phyloP scores from a whole-genome alignment of 2,797 vertebrate species.

The Catostomus latipinnis region DNA sequence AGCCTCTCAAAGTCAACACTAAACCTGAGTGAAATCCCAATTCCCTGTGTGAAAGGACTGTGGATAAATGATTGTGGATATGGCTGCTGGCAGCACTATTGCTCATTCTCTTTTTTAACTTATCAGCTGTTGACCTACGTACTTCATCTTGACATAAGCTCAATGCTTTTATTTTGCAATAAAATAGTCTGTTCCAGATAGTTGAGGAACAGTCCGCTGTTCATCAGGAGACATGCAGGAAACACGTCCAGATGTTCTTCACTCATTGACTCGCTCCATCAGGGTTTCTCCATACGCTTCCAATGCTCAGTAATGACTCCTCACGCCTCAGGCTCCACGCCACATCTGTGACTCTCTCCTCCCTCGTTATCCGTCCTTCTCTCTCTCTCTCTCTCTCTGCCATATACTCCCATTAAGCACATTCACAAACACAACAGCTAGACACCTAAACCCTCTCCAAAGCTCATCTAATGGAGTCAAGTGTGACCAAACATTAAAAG shows the following conservation, averaged over 20 bases:
- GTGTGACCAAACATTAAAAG: too few species aligned
- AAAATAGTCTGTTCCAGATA: constrained; percentile 58
- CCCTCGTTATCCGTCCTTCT: constrained; percentile 34
- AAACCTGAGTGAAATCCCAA: too few species aligned
- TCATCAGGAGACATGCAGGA: constrained; percentile 59
- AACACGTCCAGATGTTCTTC: constrained; percentile 78
- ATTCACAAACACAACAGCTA: not conserved
- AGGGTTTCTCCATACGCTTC: constrained; percentile 28
- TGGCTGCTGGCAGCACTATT: constrained; percentile 55
- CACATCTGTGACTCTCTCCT: constrained; percentile 74
- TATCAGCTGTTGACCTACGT: constrained; percentile 75
- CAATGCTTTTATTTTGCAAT: constrained; percentile 69
- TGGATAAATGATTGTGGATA: too few species aligned
- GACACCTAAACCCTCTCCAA: not conserved
- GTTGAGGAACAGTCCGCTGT: constrained; percentile 62
- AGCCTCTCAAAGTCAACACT: too few species aligned
- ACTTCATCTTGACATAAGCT: constrained; percentile 71
- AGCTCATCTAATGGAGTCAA: not conserved
- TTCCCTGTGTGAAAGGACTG: not conserved
- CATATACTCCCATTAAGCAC: constrained; percentile 37
- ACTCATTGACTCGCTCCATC: constrained; percentile 63
- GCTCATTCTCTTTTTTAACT: constrained; percentile 62
- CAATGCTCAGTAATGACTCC: constrained; percentile 56
- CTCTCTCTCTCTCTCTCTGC: constrained; percentile 15
- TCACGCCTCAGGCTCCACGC: constrained; percentile 76